Evolutionary conservation across 2,888 invertebrate species (phyloP), one percentile per base, ranked within the genome.

Genomic region (Melieria omissa): DNA sequence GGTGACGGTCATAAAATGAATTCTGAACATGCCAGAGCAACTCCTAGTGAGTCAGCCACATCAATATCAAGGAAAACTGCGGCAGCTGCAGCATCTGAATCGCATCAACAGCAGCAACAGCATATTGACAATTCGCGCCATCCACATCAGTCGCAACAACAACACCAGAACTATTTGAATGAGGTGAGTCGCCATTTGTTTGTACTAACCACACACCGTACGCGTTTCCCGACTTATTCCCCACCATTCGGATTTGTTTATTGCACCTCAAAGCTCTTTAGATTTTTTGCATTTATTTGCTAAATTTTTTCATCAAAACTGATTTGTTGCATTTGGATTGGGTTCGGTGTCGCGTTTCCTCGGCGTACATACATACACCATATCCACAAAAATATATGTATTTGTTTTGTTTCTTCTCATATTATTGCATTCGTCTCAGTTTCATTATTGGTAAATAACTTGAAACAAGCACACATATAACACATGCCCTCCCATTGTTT

Each of bases 131-230:
- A 82, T 49, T 80, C 80, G 57, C 80, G 79, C 46, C 83, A 81
- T 16, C 84, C 83, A 46, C 86, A 82, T 16, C 83, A 80, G 45
- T 70, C 69, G 49, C 75, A 72, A 67, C 70, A 66, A 47, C 67
- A 72, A 54, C 81, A 81, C 61, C 83, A 79, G 54, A 82, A 82
- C 8, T 85, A 85, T 73, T 78, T 83, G 73, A 84, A 84, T 75
- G 88, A 88, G 88, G 71, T 71, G 61, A 71, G 71, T 61, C 65
- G 29, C 5, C n/a, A 6, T 46, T 8, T 47, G 58, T 41, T 41
- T 41, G 4, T 42, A 5, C 14, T 14, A 9, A n/a, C n/a, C 6
- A 16, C 55, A 14, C 55, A 9, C 5, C 12, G 12, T n/a, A 29
- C 45, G 12, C 7, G 58, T 58, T 14, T 41, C 58, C 9, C 8